Evolutionary conservation across 2,113 vertebrate genomes (phyloP).

Genomic region (Corythornis vintsioides): DNA sequence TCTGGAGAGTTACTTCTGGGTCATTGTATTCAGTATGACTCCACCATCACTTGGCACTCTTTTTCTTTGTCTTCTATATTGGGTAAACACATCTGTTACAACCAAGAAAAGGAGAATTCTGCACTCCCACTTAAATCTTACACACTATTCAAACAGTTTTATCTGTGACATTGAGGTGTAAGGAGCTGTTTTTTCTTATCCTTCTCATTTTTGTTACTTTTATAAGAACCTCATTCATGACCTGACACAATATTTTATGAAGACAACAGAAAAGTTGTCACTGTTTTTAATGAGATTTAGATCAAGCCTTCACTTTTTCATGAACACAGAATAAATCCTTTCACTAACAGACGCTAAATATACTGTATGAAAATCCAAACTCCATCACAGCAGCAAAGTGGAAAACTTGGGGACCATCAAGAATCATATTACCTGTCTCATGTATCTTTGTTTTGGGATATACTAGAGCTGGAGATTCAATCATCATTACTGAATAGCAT

Average conservation of each 20-base stretch:
- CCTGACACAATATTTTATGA: constrained; percentile 4
- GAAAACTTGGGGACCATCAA: background rate
- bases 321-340: background rate
- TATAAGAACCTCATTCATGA: background rate
- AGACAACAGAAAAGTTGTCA: constrained; percentile 10
- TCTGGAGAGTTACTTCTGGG: background rate
- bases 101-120: constrained; percentile 27
- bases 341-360: background rate
- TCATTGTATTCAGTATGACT: background rate
- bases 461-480: background rate
- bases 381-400: background rate
- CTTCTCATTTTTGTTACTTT: constrained; percentile 16
- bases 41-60: background rate
- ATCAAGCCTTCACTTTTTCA: background rate
- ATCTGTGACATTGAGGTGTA: background rate
- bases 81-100: constrained; percentile 38
- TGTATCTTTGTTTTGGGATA: background rate
- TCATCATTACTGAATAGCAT: background rate
- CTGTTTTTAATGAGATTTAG: constrained; percentile 47
- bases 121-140: constrained; percentile 15
- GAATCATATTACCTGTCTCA: background rate
- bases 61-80: constrained; percentile 32
- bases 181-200: background rate
- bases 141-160: background rate
- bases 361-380: background rate